A percentile compares a stretch with the other conserved stretches of the same genome.
These are phyloP conservation scores for Thunnus thynnus DNA, from an alignment of 2,113 vertebrate species.

Conservation along the genomic window DNA sequence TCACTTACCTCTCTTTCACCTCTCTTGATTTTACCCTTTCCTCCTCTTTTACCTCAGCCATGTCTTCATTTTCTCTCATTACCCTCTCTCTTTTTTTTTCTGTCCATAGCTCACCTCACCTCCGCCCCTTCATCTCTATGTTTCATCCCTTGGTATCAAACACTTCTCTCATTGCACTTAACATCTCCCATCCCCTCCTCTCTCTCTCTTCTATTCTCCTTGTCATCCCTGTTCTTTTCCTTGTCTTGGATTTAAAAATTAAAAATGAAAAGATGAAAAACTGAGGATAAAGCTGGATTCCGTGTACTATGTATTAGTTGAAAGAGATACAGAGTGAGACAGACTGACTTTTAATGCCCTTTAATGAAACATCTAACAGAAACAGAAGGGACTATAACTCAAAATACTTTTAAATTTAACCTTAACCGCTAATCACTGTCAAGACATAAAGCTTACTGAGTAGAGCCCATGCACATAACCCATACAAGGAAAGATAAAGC, in stretches of 20 bases:
- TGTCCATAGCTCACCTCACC: slow-evolving; percentile 14
- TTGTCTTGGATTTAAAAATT: not conserved
- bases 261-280: not conserved
- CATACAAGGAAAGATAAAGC: too few species aligned
- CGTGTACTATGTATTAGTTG: too few species aligned
- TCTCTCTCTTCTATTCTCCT: not conserved
- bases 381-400: too few species aligned
- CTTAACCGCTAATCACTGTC: too few species aligned
- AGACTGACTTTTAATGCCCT: too few species aligned
- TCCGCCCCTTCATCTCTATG: slow-evolving; percentile 32
- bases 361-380: too few species aligned
- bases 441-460: too few species aligned
- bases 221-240: slow-evolving; percentile 7
- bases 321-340: too few species aligned
- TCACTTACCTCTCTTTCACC: slow-evolving; percentile 51
- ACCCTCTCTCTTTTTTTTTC: slow-evolving; percentile 32
- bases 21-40: slow-evolving; percentile 28
- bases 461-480: too few species aligned
- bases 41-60: slow-evolving; percentile 13
- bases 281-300: too few species aligned
- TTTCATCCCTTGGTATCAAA: slow-evolving; percentile 15
- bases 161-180: slow-evolving; percentile 50
- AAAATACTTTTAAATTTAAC: too few species aligned
- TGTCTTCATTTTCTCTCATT: slow-evolving; percentile 23
- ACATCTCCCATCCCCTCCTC: slow-evolving; percentile 27